Base-by-base conservation (phyloP, 2,888 invertebrate species). In the Bunonema sp. region DNA sequence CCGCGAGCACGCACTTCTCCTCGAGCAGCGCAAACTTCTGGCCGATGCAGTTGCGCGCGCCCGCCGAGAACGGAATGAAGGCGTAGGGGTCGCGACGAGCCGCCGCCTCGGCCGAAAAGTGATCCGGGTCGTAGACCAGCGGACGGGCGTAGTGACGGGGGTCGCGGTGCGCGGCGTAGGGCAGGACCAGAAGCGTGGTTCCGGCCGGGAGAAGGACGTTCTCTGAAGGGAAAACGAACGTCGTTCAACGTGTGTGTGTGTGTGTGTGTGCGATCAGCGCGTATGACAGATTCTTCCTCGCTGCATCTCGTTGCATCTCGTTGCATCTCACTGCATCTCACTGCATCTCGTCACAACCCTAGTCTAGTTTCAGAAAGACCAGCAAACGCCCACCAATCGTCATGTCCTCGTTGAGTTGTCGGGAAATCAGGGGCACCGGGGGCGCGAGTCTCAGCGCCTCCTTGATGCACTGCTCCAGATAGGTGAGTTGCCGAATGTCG, bases 61-160 rank as follows among this genome's bases (percentile, higher is more conserved):
- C 74, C 29, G 73, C 74, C 2, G 73, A 73, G 54, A 74, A 74
- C 1, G 74, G 74, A 3, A 73, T 57, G 50, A 67, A 74, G 18
- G 71, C 61, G 55, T 58, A 74, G 2, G 74, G 68, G 49, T 72
- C 70, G 30, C 72, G 60, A 2, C 54, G 54, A 8, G 43, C 40
- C 2, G 51, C 40, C 39, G 69, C 69, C 35, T 72, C 70, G 4
- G 66, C 55, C 16, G 58, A 41, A 45, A 71, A 71, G 35, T 70
- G 54, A 41, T 70, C 68, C 3, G 71, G 71, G 35, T 69, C 61
- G 48, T 68, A 71, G 19, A 40, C 58, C 8, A 68, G 62, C 1
- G 70, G 69, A 31, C 69, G 61, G 1, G 69, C 67, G 45, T 58
- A 41, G 8, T 69, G 39, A 23, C 37, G 29, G 1, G 47, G 46